Percentiles rank a stretch among this genome's conserved stretches.
phyloP scores from a whole-genome alignment of 23 tunicate genomes.

The Clavelina lepadiformis region DNA sequence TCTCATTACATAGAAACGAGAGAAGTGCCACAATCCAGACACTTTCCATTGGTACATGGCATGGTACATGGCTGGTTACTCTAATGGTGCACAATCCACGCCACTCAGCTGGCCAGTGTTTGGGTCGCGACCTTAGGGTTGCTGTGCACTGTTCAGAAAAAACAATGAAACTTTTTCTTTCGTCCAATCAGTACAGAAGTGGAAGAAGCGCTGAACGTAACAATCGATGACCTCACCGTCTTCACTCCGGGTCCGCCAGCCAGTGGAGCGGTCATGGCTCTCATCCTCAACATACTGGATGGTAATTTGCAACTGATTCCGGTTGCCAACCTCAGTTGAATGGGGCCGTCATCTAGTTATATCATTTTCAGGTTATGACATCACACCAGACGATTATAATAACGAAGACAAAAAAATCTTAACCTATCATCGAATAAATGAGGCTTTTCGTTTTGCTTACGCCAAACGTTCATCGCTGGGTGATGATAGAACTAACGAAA shows the following conservation, averaged over 20 bases:
- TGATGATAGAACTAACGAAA: conserved; percentile 59
- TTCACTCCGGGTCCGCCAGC: conserved; percentile 82
- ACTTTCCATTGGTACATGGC: no score
- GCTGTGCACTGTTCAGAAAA: background rate
- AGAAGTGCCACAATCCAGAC: no score
- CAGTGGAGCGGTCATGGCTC: conserved; percentile 79
- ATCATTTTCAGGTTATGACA: conserved; percentile 65
- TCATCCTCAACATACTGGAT: conserved; percentile 79
- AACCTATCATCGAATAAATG: conserved; percentile 90
- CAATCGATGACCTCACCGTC: conserved; percentile 45
- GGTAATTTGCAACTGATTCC: conserved; percentile 27
- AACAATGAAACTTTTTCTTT: background rate
- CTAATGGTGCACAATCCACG: no score
- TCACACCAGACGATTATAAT: conserved; percentile 36
- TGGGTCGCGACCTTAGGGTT: no score
- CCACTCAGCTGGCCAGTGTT: no score
- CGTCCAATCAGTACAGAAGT: conserved; percentile 61
- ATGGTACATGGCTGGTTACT: no score
- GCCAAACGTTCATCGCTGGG: conserved; percentile 82
- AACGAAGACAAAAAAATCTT: conserved; percentile 36
- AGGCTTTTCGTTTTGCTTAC: conserved; percentile 88
- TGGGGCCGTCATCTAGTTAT: no score
- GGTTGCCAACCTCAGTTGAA: background rate
- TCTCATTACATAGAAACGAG: no score
- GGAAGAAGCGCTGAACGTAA: conserved; percentile 37